These are phyloP conservation scores for Arctocebus calabarensis DNA, from an alignment of 2,797 vertebrate genomes.

Conservation along the genomic window DNA sequence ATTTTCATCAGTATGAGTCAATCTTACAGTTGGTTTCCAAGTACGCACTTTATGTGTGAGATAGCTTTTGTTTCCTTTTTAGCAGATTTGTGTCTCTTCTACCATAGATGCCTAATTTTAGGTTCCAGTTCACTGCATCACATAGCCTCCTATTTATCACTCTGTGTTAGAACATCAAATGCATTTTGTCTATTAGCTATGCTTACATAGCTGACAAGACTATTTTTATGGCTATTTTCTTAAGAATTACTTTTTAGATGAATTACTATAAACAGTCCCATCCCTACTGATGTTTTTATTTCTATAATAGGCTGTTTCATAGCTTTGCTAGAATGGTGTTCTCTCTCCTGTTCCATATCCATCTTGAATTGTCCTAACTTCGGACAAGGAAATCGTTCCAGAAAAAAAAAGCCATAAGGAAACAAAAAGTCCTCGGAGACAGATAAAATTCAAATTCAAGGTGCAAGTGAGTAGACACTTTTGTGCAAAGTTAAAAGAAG, in stretches of 20 bases:
- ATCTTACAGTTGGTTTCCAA: background rate
- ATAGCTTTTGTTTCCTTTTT: background rate
- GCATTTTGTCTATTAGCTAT: background rate
- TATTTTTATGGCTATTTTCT: constrained; percentile 9
- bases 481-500: constrained; percentile 35
- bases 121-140: background rate
- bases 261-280: constrained; percentile 18
- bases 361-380: constrained; percentile 6
- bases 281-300: constrained; percentile 45
- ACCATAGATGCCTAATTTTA: constrained; percentile 37
- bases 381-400: background rate
- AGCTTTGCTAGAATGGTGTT: background rate
- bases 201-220: background rate
- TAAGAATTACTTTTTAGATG: constrained; percentile 26
- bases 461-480: background rate
- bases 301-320: constrained; percentile 46
- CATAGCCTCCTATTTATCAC: constrained; percentile 30
- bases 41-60: background rate
- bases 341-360: background rate
- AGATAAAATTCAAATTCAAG: background rate
- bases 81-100: constrained; percentile 15
- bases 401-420: background rate
- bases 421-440: background rate
- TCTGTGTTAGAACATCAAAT: constrained; percentile 14
- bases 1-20: background rate